These are phyloP conservation scores for Carlito syrichta DNA, from an alignment of 2,113 vertebrate species.

Conservation along the genomic window DNA sequence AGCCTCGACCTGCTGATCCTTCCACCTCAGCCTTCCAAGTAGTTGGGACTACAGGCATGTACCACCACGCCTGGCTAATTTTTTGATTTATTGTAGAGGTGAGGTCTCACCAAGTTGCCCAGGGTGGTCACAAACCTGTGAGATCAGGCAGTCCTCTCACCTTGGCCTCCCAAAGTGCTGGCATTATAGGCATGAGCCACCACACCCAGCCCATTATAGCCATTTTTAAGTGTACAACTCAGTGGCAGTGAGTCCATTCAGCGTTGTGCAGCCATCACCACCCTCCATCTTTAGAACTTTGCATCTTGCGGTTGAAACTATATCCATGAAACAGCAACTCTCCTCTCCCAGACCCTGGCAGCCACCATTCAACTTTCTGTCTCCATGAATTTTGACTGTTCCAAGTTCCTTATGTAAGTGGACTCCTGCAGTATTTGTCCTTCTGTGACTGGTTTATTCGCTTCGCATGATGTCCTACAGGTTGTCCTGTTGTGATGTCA, in stretches of 20 bases:
- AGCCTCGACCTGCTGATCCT: too few relatives aligned
- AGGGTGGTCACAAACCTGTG: too few relatives aligned
- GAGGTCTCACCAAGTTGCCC: too few relatives aligned
- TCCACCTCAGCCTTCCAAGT: too few relatives aligned
- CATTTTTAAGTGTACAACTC: background rate
- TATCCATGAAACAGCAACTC: background rate
- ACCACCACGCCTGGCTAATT: too few relatives aligned
- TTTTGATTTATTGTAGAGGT: too few relatives aligned
- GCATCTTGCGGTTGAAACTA: background rate
- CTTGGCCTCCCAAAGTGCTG: too few relatives aligned
- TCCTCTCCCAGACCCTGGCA: background rate
- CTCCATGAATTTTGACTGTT: too few relatives aligned
- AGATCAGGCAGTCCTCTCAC: too few relatives aligned
- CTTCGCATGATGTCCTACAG: fast-evolving
- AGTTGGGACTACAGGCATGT: too few relatives aligned
- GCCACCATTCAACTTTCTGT: background rate
- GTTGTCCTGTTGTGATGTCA: background rate
- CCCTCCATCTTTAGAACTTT: background rate
- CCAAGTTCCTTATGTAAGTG: fast-evolving
- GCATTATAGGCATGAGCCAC: too few relatives aligned
- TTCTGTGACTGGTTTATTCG: background rate
- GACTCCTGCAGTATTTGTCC: fast-evolving
- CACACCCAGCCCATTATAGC: too few relatives aligned
- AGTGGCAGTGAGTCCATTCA: background rate
- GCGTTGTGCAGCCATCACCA: background rate